Evolutionary conservation across 37 sponge, comb jelly and placozoan genomes (phyloP).

Genomic region (Chondrilla cf. caribensis): DNA sequence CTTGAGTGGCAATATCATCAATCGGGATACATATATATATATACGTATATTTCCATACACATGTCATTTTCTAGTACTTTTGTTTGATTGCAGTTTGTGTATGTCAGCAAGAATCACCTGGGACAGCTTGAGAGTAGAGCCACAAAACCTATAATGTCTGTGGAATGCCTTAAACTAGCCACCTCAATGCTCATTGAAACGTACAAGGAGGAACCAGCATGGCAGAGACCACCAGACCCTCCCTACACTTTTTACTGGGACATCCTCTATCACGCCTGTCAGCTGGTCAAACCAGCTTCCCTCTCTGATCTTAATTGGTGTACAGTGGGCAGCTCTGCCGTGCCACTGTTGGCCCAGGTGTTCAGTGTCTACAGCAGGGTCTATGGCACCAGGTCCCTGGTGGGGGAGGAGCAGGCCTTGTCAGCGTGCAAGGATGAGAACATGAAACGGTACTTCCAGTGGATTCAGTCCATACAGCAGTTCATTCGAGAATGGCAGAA

Average conservation of each 20-base stretch:
- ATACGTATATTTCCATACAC: no score
- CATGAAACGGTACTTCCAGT: slow-evolving; percentile 16
- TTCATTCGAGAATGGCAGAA: slow-evolving; percentile 8
- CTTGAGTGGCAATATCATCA: no score
- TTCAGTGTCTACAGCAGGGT: neutral
- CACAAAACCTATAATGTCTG: no score
- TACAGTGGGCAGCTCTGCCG: neutral
- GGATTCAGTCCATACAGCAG: neutral
- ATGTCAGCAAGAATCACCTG: no score
- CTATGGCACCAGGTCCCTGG: neutral
- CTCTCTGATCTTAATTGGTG: neutral
- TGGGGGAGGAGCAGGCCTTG: neutral
- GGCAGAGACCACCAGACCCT: neutral
- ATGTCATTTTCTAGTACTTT: no score
- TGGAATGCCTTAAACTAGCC: no score
- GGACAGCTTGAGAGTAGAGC: no score
- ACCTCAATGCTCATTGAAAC: neutral
- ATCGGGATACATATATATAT: no score
- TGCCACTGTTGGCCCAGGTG: slow-evolving; percentile 1
- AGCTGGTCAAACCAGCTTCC: neutral
- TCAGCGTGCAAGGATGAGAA: neutral
- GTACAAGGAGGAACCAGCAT: neutral
- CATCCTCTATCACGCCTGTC: neutral
- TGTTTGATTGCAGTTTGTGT: neutral
- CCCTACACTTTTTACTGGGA: slow-evolving; percentile 26